phyloP scores from a whole-genome alignment of 2,113 vertebrate genomes.

The Pithys albifrons region DNA sequence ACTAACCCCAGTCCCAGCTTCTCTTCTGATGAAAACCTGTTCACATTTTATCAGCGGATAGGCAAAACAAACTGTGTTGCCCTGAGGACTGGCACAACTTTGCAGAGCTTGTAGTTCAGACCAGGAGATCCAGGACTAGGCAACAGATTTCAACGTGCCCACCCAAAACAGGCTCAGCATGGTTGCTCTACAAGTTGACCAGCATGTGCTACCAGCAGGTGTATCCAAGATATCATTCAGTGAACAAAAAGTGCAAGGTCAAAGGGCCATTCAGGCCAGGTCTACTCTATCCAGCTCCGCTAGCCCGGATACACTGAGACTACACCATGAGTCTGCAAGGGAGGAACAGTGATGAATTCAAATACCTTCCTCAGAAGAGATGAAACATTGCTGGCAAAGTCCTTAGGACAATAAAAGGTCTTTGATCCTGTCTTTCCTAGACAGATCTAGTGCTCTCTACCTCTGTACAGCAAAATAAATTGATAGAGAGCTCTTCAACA shows the following conservation, averaged over 20 bases:
- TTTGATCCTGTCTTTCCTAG: neutral
- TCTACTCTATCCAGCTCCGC: neutral
- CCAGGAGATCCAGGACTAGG: neutral
- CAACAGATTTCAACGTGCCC: neutral
- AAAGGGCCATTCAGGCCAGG: neutral
- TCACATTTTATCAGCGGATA: neutral
- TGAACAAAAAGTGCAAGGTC: neutral
- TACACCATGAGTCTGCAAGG: neutral
- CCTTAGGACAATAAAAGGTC: neutral
- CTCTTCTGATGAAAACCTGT: neutral
- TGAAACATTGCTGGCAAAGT: neutral
- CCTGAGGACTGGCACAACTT: neutral
- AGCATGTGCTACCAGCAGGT: fast-evolving
- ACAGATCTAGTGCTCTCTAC: neutral
- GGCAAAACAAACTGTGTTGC: neutral
- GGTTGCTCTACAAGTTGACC: neutral
- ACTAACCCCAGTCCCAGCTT: neutral
- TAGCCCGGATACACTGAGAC: neutral
- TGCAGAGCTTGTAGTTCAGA: neutral
- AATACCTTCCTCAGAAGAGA: neutral
- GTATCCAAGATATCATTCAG: neutral
- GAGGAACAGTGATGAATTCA: neutral
- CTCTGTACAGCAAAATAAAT: neutral
- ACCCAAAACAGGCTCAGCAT: neutral
- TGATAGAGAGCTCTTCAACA: neutral